Conservation (phyloP, 2,797 vertebrate species). For the Balearica regulorum region DNA sequence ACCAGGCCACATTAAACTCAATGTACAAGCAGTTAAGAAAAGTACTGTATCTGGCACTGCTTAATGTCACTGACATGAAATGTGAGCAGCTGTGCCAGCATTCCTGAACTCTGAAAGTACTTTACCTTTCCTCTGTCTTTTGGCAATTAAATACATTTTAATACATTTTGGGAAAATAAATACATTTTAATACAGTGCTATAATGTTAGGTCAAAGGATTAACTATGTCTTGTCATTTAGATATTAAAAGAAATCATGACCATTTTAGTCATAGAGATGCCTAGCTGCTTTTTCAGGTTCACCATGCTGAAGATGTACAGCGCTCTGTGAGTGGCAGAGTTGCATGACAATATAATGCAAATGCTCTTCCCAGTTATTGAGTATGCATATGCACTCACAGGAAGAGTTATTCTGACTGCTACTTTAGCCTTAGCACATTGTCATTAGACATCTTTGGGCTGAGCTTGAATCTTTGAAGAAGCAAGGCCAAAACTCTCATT, state of each 20-base stretch:
- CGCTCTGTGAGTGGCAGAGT: neutral
- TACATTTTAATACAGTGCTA: neutral
- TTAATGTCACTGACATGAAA: constrained; percentile 44
- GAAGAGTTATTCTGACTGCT: neutral
- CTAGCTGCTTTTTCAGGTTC: neutral
- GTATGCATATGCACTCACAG: neutral
- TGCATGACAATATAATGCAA: neutral
- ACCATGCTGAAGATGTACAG: neutral
- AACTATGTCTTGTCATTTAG: constrained; percentile 34
- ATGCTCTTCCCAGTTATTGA: neutral
- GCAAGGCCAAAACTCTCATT: neutral
- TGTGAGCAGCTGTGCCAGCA: constrained; percentile 24
- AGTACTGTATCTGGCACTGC: constrained; percentile 57
- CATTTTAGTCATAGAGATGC: neutral
- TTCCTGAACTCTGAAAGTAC: constrained; percentile 32
- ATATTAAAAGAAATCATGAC: neutral
- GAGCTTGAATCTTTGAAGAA: neutral
- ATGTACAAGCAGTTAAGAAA: constrained; percentile 48
- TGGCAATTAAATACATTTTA: constrained; percentile 32
- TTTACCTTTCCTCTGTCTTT: constrained; percentile 25
- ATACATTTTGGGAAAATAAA: constrained; percentile 21
- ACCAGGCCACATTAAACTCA: constrained; percentile 37
- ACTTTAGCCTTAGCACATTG: neutral
- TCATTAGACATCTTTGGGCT: neutral
- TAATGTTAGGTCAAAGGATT: constrained; percentile 32